These are phyloP conservation scores for Erebia ligea DNA, from an alignment of 2,888 invertebrate genomes.

Conservation along the genomic window DNA sequence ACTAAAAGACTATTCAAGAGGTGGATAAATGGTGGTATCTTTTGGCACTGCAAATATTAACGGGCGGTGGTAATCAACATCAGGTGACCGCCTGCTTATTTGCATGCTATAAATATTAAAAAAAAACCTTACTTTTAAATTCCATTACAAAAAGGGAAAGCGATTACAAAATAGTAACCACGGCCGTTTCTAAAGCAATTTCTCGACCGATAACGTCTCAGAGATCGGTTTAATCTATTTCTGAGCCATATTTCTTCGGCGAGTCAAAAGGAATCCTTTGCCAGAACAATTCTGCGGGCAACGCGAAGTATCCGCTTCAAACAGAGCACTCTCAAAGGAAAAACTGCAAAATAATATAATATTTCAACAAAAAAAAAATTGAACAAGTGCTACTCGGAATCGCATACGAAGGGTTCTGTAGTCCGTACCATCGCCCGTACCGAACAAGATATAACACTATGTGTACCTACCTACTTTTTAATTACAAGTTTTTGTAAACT, in stretches of 20 bases:
- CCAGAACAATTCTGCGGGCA: slow-evolving; percentile 39
- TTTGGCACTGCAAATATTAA: no score
- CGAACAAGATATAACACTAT: no score
- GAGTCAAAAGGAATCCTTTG: slow-evolving; percentile 53
- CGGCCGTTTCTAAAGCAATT: slow-evolving; percentile 17
- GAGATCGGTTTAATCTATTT: slow-evolving; percentile 54
- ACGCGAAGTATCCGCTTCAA: slow-evolving; percentile 49
- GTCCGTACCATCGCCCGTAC: slow-evolving; percentile 10
- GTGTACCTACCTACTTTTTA: no score
- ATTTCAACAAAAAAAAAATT: slow-evolving; percentile 42
- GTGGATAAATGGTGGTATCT: no score
- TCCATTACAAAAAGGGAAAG: not conserved
- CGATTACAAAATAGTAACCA: not conserved
- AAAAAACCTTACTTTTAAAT: not conserved
- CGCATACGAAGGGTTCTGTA: no score
- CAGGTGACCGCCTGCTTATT: no score
- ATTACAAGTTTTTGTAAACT: no score
- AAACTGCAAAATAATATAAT: slow-evolving; percentile 51
- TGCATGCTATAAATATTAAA: no score
- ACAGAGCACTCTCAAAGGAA: slow-evolving; percentile 50
- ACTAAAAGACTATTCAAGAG: no score
- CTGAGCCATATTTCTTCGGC: slow-evolving; percentile 50
- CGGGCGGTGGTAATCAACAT: no score
- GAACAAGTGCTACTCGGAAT: no score
- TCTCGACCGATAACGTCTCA: slow-evolving; percentile 27